phyloP scores from a whole-genome alignment of 2,113 vertebrate species.

The Paratilapia polleni region DNA sequence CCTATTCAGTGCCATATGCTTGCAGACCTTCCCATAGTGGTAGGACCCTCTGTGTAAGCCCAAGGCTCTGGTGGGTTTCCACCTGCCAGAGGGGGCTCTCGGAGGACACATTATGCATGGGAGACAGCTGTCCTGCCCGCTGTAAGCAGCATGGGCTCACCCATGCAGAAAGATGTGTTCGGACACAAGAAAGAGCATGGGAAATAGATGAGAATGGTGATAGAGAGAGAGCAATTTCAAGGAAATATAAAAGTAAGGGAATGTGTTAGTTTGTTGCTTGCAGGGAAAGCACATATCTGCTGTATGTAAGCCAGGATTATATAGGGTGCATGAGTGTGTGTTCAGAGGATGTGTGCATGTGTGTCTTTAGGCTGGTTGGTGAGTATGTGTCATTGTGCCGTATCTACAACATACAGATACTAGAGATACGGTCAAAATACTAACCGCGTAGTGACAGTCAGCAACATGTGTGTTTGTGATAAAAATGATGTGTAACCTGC shows the following conservation, averaged over 20 bases:
- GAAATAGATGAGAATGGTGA: neutral
- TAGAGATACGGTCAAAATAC: no score
- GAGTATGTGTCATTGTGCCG: neutral
- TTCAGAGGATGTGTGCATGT: neutral
- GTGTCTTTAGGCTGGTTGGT: rapidly evolving
- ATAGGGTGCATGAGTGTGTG: neutral
- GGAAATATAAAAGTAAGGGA: neutral
- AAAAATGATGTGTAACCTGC: neutral
- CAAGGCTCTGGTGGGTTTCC: conserved; percentile 17
- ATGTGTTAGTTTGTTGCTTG: neutral
- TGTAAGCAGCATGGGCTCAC: conserved; percentile 34
- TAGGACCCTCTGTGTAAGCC: conserved; percentile 17
- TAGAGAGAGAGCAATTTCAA: neutral
- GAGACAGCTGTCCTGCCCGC: conserved; percentile 65
- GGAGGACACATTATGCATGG: conserved; percentile 67
- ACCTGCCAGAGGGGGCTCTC: conserved; percentile 61
- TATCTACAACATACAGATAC: neutral
- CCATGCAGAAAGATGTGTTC: conserved; percentile 67
- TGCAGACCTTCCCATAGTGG: conserved; percentile 56
- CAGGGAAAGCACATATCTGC: neutral
- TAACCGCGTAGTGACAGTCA: neutral
- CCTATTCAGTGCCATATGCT: conserved; percentile 73
- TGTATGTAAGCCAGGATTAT: neutral
- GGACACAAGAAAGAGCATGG: conserved; percentile 35
- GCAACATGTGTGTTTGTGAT: neutral